Evolutionary conservation across 2,797 vertebrate genomes (phyloP).

Genomic region (Limnodromus scolopaceus): DNA sequence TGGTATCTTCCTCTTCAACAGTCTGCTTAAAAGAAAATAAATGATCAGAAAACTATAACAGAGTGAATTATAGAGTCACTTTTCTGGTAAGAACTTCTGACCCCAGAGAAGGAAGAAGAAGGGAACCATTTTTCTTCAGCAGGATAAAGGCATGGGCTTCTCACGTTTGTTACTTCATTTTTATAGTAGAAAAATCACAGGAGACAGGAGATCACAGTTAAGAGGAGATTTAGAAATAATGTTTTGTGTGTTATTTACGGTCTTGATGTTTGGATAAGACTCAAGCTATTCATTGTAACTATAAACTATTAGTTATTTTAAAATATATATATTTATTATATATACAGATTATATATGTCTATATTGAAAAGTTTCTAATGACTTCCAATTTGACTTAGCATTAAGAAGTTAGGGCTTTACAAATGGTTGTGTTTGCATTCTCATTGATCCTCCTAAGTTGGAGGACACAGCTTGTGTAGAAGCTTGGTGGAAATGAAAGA

Average conservation of each 20-base stretch:
- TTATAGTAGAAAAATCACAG: neutral
- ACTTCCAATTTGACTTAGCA: slow-evolving; percentile 36
- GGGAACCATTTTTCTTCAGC: neutral
- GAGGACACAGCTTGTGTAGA: slow-evolving; percentile 19
- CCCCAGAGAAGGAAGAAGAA: neutral
- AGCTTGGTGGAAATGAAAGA: neutral
- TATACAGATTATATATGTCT: neutral
- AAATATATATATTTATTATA: neutral
- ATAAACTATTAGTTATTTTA: slow-evolving; percentile 23
- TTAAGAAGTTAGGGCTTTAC: slow-evolving; percentile 23
- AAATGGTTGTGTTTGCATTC: slow-evolving; percentile 28
- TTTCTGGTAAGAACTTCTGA: neutral
- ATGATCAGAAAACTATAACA: neutral
- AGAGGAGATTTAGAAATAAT: neutral
- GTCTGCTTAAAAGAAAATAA: neutral
- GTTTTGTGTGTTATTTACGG: neutral
- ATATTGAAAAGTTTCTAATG: neutral
- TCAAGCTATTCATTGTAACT: neutral
- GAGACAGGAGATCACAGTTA: neutral
- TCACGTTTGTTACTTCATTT: neutral
- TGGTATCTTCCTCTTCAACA: neutral
- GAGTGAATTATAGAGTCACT: neutral
- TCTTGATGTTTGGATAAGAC: neutral
- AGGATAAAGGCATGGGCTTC: neutral
- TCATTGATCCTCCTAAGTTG: neutral